Evolutionary conservation across 1,140 invertebrate species (phyloP), one percentile per base, ranked within the genome.

Genomic region (Laupala kohalensis): DNA sequence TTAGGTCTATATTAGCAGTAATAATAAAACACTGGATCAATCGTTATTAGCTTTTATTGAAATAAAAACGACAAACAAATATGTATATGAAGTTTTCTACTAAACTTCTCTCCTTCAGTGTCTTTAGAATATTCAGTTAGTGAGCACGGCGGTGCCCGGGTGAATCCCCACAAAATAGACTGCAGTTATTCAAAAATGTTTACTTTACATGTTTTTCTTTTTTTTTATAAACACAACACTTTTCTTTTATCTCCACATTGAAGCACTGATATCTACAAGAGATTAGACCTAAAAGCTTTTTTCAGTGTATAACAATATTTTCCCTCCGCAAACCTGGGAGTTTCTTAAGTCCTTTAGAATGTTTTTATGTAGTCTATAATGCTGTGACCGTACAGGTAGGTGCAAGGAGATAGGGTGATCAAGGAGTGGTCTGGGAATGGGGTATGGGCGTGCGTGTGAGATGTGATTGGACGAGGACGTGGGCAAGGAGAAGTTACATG

Each of bases 51-150:
- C 63, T 72, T 72, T 72, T 72, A 72, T 72, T 72, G 67, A 72
- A 72, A 72, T 72, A 72, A 72, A 72, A 72, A 72, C 69, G 70
- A 72, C 72, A 72, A 72, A 69, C 67, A 72, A 72, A 72, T 72
- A 67, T 72, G 65, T 72, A 72, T 72, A 72, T 72, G 67, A 69
- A 72, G 72, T 65, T 72, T 53, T 62, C 68, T 72, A 67, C 26
- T 72, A 64, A 65, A 62, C 67, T 72, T 72, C 63, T 69, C 30
- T 64, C 27, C 69, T 64, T 69, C 25, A 29, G 70, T 71, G 64
- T 65, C 53, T 72, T 72, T 72, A 72, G 72, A 72, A 72, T 72
- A 72, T 72, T 72, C 71, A 72, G 66, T 72, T 70, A 69, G 72
- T 69, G 72, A 72, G 72, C 71, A 72, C 23, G 26, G 24, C 24